phyloP scores from a whole-genome alignment of 2,113 vertebrate genomes.

The crab-eating macaque (Macaca fascicularis) region DNA sequence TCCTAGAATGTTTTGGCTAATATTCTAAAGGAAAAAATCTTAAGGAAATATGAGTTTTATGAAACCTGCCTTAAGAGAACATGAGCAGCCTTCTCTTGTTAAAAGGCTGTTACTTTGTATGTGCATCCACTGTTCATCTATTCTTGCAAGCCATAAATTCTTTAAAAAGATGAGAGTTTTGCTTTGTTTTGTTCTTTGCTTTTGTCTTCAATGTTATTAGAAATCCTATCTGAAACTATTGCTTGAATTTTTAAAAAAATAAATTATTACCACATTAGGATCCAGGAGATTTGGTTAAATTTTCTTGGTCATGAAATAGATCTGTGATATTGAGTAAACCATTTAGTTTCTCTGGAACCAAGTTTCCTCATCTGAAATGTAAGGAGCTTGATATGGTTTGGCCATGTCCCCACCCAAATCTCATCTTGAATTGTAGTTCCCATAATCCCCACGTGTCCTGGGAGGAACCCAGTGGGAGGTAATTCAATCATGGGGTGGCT shows the following conservation, averaged over 20 bases:
- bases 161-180: background rate
- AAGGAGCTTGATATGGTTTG: background rate
- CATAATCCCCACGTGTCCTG: no score
- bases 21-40: background rate
- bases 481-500: no score
- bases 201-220: background rate
- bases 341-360: background rate
- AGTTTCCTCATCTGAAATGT: slow-evolving; percentile 60
- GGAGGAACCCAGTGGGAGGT: no score
- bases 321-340: background rate
- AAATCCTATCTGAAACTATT: background rate
- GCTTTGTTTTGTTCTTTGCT: background rate
- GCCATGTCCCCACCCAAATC: no score
- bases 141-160: background rate
- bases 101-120: background rate
- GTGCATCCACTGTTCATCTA: background rate
- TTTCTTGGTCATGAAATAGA: background rate
- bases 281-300: background rate
- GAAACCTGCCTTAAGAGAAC: background rate
- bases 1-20: background rate
- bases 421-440: no score
- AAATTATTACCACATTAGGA: background rate
- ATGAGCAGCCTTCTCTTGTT: background rate
- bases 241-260: background rate
- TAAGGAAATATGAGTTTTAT: background rate